phyloP scores from a whole-genome alignment of 2,113 vertebrate genomes.

The Probosciger aterrimus region DNA sequence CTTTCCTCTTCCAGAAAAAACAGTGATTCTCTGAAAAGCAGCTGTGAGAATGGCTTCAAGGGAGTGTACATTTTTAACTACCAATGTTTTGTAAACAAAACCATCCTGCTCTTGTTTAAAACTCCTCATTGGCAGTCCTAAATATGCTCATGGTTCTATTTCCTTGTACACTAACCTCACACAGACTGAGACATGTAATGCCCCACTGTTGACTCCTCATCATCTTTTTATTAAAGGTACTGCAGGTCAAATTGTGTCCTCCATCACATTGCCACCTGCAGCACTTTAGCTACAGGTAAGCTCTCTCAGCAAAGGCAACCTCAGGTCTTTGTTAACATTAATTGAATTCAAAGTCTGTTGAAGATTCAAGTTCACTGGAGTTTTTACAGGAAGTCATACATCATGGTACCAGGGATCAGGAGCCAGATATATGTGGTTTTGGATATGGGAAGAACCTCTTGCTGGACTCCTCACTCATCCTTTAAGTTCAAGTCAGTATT shows the following conservation, averaged over 20 bases:
- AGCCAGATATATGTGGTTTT: neutral
- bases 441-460: neutral
- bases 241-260: neutral
- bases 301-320: neutral
- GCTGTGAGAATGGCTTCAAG: neutral
- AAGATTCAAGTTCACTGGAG: neutral
- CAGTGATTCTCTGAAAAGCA: neutral
- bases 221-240: neutral
- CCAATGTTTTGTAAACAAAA: neutral
- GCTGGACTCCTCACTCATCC: neutral
- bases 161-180: neutral
- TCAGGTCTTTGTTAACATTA: neutral
- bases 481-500: neutral
- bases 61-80: neutral
- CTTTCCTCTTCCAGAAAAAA: neutral
- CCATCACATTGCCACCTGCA: neutral
- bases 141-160: neutral
- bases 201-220: fast-evolving
- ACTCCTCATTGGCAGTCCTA: neutral
- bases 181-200: neutral
- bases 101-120: neutral
- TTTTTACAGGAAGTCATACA: neutral
- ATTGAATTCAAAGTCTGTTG: neutral
- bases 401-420: neutral
- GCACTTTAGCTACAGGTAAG: neutral